phyloP scores from a whole-genome alignment of 2,888 invertebrate species.

The Athrips mouffetella region DNA sequence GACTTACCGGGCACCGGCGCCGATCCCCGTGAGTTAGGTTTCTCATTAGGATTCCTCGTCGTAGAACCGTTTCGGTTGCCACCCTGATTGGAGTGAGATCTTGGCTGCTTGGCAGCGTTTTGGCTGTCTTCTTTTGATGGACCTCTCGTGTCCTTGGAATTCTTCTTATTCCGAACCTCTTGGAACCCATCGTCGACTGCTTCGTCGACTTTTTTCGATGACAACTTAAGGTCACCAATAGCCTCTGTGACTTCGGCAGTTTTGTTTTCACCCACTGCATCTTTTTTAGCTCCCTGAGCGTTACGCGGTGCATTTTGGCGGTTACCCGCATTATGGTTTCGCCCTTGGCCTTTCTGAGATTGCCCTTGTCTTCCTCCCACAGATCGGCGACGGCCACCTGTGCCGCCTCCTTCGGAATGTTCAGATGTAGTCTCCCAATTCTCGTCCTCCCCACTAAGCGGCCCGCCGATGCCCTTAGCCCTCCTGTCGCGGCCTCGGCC shows the following conservation, averaged over 20 bases:
- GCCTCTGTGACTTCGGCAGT: slow-evolving; percentile 61
- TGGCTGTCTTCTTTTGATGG: slow-evolving; percentile 58
- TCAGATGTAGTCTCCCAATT: slow-evolving; percentile 92
- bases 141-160: slow-evolving; percentile 79
- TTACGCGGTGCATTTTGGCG: slow-evolving; percentile 55
- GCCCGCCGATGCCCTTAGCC: slow-evolving; percentile 55
- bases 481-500: slow-evolving; percentile 72
- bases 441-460: slow-evolving; percentile 76
- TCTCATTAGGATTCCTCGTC: slow-evolving; percentile 62
- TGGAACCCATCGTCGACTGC: slow-evolving; percentile 86
- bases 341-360: slow-evolving; percentile 51
- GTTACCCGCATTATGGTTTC: slow-evolving; percentile 56
- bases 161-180: slow-evolving; percentile 90
- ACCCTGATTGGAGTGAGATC: slow-evolving; percentile 70
- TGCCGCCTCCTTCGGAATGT: slow-evolving; percentile 81
- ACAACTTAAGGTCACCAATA: slow-evolving; percentile 61
- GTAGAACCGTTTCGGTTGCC: slow-evolving; percentile 66
- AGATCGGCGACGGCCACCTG: slow-evolving; percentile 50
- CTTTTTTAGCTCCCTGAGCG: slow-evolving; percentile 51
- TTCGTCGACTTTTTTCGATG: slow-evolving; percentile 66
- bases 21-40: slow-evolving; percentile 53
- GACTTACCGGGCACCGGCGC: slow-evolving; percentile 55
- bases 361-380: slow-evolving; percentile 48
- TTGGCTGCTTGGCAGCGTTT: slow-evolving; percentile 52
- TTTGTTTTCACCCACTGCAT: slow-evolving; percentile 49